phyloP scores from a whole-genome alignment of 2,888 invertebrate genomes.

The Apantesis nais region DNA sequence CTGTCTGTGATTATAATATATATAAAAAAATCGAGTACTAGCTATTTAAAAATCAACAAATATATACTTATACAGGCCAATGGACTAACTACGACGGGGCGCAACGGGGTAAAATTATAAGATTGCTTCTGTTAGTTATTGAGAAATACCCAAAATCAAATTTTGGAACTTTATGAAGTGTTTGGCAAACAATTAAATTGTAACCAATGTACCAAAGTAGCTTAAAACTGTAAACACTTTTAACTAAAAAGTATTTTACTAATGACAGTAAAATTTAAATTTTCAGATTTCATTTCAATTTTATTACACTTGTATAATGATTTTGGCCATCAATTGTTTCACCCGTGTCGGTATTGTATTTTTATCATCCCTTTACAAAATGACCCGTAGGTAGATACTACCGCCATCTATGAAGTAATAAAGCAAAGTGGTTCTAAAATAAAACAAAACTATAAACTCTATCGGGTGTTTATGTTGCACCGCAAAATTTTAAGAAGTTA shows the following conservation, averaged over 20 bases:
- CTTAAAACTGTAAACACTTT: too few relatives aligned
- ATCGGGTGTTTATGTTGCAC: slow-evolving; percentile 16
- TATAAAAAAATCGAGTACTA: too few relatives aligned
- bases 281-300: neutral
- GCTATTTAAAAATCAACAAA: too few relatives aligned
- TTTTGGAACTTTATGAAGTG: too few relatives aligned
- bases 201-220: too few relatives aligned
- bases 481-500: slow-evolving; percentile 23
- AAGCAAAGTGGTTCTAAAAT: slow-evolving; percentile 3
- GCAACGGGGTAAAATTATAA: too few relatives aligned
- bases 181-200: too few relatives aligned
- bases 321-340: neutral
- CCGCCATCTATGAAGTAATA: neutral
- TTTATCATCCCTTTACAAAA: neutral
- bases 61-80: too few relatives aligned
- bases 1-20: neutral
- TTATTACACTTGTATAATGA: neutral
- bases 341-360: neutral
- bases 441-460: slow-evolving; percentile 15
- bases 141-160: too few relatives aligned
- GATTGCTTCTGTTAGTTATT: too few relatives aligned
- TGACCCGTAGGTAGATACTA: neutral
- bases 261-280: neutral
- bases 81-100: too few relatives aligned
- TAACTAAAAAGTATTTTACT: too few relatives aligned